A percentile compares a stretch with the other conserved stretches of the same genome.
These are phyloP conservation scores for Hirtodrosophila trivittata DNA, from an alignment of 2,888 invertebrate genomes.

Conservation along the genomic window DNA sequence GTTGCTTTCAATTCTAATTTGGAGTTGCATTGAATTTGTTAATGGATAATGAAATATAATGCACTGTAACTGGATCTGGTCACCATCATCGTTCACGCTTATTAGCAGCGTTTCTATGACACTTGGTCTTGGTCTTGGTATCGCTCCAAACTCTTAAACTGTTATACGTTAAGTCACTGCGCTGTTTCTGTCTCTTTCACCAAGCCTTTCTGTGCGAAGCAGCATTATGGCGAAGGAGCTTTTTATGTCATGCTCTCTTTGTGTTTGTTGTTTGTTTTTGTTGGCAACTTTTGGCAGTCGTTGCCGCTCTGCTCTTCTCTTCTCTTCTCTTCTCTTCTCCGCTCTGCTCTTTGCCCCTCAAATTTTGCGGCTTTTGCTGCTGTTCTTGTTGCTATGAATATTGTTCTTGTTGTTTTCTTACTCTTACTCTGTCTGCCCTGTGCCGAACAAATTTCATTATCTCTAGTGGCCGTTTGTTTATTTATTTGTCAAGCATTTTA, in stretches of 20 bases:
- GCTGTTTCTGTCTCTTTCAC: constrained; percentile 36
- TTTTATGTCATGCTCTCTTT: constrained; percentile 50
- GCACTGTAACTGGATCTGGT: constrained; percentile 22
- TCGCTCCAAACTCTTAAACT: constrained; percentile 24
- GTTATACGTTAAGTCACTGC: constrained; percentile 55
- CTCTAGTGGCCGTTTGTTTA: constrained; percentile 70
- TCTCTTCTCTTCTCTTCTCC: too few species aligned
- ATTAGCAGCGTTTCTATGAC: constrained; percentile 29
- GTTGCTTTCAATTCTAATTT: too few species aligned
- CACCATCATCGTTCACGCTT: constrained; percentile 47
- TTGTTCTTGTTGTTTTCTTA: constrained; percentile 27
- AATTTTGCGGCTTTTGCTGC: constrained; percentile 55
- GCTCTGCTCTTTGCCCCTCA: constrained; percentile 38
- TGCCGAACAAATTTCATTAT: constrained; percentile 64
- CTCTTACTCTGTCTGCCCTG: constrained; percentile 14
- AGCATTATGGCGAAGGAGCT: constrained; percentile 28
- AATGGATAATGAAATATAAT: too few species aligned
- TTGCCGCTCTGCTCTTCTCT: constrained; percentile 33
- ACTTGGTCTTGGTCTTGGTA: constrained; percentile 7
- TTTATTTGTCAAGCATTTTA: constrained; percentile 61
- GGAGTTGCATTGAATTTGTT: too few species aligned
- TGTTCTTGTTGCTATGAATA: constrained; percentile 28
- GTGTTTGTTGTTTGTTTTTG: constrained; percentile 65
- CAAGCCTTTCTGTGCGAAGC: constrained; percentile 17
- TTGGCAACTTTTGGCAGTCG: constrained; percentile 51